These are phyloP conservation scores for Lissonota sp. DNA, from an alignment of 2,888 invertebrate species.

Conservation along the genomic window DNA sequence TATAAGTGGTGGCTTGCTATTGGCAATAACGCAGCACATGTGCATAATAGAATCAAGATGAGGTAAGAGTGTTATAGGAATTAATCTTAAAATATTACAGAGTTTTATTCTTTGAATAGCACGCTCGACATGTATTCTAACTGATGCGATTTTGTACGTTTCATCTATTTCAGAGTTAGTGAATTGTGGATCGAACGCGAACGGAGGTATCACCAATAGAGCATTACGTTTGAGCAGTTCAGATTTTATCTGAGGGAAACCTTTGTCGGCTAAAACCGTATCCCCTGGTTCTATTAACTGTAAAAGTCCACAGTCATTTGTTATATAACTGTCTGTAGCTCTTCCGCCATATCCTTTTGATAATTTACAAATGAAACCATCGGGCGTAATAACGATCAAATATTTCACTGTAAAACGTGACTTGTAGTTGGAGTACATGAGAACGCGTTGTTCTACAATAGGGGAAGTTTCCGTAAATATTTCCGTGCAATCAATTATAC, in stretches of 20 bases:
- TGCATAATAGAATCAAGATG: slow-evolving; percentile 50
- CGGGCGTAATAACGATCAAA: slow-evolving; percentile 66
- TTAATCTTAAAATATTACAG: slow-evolving; percentile 29
- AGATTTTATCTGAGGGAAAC: not conserved
- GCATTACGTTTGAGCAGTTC: slow-evolving; percentile 13
- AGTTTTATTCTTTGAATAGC: slow-evolving; percentile 51
- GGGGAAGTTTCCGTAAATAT: slow-evolving; percentile 56
- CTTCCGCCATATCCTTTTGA: slow-evolving; percentile 70
- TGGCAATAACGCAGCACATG: slow-evolving; percentile 56
- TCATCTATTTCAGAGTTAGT: too few relatives aligned
- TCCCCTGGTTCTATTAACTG: slow-evolving; percentile 66
- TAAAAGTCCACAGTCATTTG: slow-evolving; percentile 68
- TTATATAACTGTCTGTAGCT: slow-evolving; percentile 67
- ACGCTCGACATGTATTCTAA: slow-evolving; percentile 41
- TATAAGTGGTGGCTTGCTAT: not conserved
- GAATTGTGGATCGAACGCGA: too few relatives aligned
- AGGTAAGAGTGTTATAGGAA: slow-evolving; percentile 30
- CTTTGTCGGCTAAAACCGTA: slow-evolving; percentile 51
- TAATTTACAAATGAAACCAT: slow-evolving; percentile 66
- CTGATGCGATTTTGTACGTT: slow-evolving; percentile 14
- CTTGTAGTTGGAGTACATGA: slow-evolving; percentile 65
- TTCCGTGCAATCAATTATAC: slow-evolving; percentile 63
- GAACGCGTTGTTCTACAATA: slow-evolving; percentile 59
- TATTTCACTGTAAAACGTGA: slow-evolving; percentile 63
- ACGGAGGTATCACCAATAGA: slow-evolving; percentile 7